A percentile compares a stretch with the other conserved stretches of the same genome.
phyloP scores from a whole-genome alignment of 2,888 invertebrate species.

The Stenodera caucasica region DNA sequence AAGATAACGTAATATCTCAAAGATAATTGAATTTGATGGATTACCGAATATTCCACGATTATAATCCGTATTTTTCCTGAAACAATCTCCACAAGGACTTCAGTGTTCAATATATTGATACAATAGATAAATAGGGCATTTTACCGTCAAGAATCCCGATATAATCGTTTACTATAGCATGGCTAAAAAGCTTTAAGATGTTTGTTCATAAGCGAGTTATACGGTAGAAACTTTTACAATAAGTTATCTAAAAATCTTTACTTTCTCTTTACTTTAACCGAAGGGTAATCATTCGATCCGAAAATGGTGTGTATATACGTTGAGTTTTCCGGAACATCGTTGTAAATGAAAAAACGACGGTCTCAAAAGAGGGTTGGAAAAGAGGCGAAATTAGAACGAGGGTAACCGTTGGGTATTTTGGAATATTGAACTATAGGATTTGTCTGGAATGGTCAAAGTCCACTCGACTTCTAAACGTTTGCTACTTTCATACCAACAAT shows the following conservation, averaged over 20 bases:
- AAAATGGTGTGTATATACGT: not conserved
- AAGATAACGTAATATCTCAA: not conserved
- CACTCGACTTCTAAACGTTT: conserved; percentile 4
- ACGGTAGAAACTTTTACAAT: not conserved
- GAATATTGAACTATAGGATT: conserved; percentile 1
- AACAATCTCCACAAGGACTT: too few species aligned
- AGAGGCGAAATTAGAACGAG: too few species aligned
- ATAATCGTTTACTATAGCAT: not conserved
- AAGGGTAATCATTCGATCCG: not conserved
- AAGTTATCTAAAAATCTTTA: not conserved
- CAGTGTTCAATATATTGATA: too few species aligned
- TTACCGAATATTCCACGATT: too few species aligned
- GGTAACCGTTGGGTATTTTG: not conserved
- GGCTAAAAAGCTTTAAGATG: conserved; percentile 1
- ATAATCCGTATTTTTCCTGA: too few species aligned
- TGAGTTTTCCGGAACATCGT: not conserved
- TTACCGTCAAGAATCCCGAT: too few species aligned
- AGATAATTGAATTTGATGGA: too few species aligned
- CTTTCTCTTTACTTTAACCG: not conserved
- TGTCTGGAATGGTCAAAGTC: not conserved
- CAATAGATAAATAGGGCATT: too few species aligned
- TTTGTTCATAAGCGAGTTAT: not conserved
- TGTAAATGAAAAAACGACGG: not conserved
- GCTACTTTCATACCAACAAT: conserved; percentile 3
- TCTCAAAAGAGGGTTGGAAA: too few species aligned